phyloP scores from a whole-genome alignment of 2,113 vertebrate species.

The Solenodon paradoxus region DNA sequence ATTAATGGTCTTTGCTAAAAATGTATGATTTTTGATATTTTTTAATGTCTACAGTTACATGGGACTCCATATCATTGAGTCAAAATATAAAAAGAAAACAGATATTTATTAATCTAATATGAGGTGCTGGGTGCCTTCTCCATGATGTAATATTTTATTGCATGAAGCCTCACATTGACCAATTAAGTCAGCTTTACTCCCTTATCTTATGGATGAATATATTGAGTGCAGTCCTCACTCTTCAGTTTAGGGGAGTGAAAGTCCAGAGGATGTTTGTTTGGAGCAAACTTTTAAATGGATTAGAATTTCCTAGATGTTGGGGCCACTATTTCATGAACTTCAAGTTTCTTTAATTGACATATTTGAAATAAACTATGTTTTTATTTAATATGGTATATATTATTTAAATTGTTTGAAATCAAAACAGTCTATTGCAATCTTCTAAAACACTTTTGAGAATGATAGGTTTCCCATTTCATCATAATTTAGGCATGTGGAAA shows the following conservation, averaged over 20 bases:
- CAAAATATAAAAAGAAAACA: not conserved
- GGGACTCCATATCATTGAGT: not conserved
- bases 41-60: not conserved
- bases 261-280: not conserved
- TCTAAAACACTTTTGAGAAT: not conserved
- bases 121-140: not conserved
- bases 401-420: not conserved
- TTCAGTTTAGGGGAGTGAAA: not conserved
- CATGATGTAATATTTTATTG: too few species aligned
- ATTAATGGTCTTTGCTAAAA: not conserved
- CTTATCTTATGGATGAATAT: not conserved
- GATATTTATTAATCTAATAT: not conserved
- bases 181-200: not conserved
- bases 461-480: not conserved
- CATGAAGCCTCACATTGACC: not conserved
- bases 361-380: not conserved
- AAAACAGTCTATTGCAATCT: not conserved
- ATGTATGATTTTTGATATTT: not conserved
- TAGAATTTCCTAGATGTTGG: not conserved
- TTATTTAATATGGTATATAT: not conserved
- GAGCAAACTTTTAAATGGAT: not conserved
- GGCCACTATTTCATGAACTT: not conserved
- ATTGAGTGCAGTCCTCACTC: accelerated
- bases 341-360: not conserved
- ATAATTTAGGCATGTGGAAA: too few species aligned